Evolutionary conservation across 2,113 vertebrate species (phyloP).

Genomic region (Marmota monax): DNA sequence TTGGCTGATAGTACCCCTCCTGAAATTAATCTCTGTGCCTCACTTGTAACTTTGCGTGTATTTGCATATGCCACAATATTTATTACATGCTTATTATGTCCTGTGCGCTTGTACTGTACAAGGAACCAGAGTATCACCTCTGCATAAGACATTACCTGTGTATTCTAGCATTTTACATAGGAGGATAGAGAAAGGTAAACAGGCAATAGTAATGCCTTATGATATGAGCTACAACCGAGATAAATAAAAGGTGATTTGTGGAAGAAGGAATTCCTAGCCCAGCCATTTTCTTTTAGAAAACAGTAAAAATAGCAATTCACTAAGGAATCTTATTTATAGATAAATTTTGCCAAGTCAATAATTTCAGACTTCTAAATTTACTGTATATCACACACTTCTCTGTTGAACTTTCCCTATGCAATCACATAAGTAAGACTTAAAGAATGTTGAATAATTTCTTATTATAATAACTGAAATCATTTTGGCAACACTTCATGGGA

Average conservation of each 20-base stretch:
- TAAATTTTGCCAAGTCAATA: constrained; percentile 25
- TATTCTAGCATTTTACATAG: background rate
- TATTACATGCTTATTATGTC: background rate
- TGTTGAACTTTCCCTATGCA: constrained; percentile 20
- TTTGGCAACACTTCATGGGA: constrained; percentile 24
- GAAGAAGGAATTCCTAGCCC: background rate
- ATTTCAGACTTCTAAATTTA: constrained; percentile 37
- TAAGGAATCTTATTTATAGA: background rate
- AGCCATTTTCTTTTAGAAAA: constrained; percentile 47
- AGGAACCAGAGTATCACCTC: background rate
- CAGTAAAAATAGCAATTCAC: constrained; percentile 21
- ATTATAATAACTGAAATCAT: background rate
- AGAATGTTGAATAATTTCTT: constrained; percentile 43
- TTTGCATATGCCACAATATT: background rate
- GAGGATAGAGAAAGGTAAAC: background rate
- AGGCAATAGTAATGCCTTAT: background rate
- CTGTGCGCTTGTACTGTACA: background rate
- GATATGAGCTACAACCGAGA: background rate
- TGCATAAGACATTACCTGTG: background rate
- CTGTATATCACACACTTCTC: background rate
- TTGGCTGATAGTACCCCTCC: background rate
- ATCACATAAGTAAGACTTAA: constrained; percentile 38
- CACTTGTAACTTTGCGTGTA: background rate
- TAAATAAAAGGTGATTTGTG: background rate
- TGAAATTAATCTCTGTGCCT: background rate